Evolutionary conservation across 1,140 invertebrate species (phyloP).

Genomic region (Vanessa tameamea): DNA sequence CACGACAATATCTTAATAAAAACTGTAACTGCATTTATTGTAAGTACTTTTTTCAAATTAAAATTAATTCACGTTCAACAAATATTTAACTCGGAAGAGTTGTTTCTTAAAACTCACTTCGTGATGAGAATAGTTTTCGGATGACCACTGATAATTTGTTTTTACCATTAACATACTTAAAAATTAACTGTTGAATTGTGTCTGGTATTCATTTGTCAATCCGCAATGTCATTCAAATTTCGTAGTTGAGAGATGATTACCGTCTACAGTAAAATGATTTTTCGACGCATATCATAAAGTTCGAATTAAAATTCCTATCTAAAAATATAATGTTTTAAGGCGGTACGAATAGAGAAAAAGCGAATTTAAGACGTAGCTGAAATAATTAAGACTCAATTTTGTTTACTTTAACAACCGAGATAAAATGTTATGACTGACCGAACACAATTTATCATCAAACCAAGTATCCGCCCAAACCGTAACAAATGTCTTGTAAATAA

Average conservation of each 20-base stretch:
- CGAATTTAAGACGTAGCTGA: conserved; percentile 37
- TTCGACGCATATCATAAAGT: conserved; percentile 32
- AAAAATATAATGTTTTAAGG: conserved; percentile 26
- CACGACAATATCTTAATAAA: conserved; percentile 67
- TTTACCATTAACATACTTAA: conserved; percentile 44
- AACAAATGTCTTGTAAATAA: conserved; percentile 78
- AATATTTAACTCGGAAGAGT: neutral
- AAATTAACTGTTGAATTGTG: conserved; percentile 70
- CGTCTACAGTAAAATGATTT: conserved; percentile 46
- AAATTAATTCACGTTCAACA: neutral
- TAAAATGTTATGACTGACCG: conserved; percentile 63
- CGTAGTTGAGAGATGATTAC: conserved; percentile 42
- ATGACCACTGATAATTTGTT: neutral
- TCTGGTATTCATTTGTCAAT: conserved; percentile 75
- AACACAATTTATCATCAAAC: conserved; percentile 73
- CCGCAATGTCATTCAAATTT: conserved; percentile 67
- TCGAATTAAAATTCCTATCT: conserved; percentile 47
- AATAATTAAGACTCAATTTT: conserved; percentile 43
- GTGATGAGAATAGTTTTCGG: neutral
- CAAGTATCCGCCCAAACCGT: conserved; percentile 75
- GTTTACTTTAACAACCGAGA: conserved; percentile 21
- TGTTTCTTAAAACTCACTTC: neutral
- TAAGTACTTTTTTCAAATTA: neutral
- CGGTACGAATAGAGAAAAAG: conserved; percentile 3
- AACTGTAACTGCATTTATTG: conserved; percentile 40